A percentile compares a stretch with the other conserved stretches of the same genome.
Conservation (phyloP, 92 coral and sea anemone species). For the Anthopleura xanthogrammica region DNA sequence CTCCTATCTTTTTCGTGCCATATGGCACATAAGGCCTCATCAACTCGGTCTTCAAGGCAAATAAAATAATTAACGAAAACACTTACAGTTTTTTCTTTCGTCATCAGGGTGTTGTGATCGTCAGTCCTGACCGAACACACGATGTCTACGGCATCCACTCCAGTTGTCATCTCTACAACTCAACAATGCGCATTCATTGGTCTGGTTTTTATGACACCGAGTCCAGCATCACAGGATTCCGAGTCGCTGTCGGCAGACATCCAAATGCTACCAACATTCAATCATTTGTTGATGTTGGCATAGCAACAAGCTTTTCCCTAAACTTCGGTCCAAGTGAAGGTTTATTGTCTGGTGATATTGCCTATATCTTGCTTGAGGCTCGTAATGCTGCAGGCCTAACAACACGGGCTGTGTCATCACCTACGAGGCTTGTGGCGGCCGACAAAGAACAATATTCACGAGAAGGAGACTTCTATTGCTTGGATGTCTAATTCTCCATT, state of each 20-base stretch:
- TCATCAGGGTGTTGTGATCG: conserved; percentile 76
- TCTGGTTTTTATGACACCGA: conserved; percentile 69
- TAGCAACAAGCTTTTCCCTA: conserved; percentile 50
- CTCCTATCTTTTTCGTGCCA: no score
- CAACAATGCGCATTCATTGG: conserved; percentile 88
- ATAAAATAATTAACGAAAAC: neutral
- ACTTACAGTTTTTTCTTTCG: neutral
- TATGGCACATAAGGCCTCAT: no score
- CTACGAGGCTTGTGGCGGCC: conserved; percentile 76
- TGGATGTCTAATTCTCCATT: conserved; percentile 3
- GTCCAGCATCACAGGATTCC: conserved; percentile 76
- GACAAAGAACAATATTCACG: conserved; percentile 31
- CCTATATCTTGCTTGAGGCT: conserved; percentile 76
- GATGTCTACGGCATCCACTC: conserved; percentile 77
- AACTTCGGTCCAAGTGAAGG: conserved; percentile 30
- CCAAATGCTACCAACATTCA: conserved; percentile 45
- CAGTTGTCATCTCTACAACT: conserved; percentile 79
- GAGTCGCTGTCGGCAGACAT: conserved; percentile 58
- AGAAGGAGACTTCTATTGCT: conserved; percentile 75
- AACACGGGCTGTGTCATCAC: conserved; percentile 61
- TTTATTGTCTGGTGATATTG: conserved; percentile 64
- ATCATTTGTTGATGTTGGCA: conserved; percentile 53
- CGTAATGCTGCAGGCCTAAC: conserved; percentile 73
- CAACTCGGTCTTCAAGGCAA: no score
- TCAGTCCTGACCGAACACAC: conserved; percentile 86